Evolutionary conservation across 2,797 vertebrate species (phyloP).

Genomic region (Melanotaenia maccullochi): DNA sequence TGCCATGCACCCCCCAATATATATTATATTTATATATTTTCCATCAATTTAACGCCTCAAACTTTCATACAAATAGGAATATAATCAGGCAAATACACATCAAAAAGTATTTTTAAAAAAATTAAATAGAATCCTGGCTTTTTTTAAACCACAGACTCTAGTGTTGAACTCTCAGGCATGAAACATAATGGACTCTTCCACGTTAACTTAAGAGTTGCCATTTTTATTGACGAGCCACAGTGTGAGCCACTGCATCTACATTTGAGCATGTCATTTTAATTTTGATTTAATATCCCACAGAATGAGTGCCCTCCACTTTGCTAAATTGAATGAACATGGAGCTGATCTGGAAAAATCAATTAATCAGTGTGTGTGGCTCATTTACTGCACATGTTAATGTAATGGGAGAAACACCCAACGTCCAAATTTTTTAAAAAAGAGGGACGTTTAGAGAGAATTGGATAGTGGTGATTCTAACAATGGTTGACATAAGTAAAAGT

Average conservation of each 20-base stretch:
- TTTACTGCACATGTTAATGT: conserved; percentile 76
- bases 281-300: conserved; percentile 72
- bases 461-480: conserved; percentile 71
- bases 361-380: conserved; percentile 66
- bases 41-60: background rate
- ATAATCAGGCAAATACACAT: background rate
- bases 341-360: conserved; percentile 79
- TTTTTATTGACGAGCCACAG: conserved; percentile 58
- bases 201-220: conserved; percentile 50
- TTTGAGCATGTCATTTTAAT: conserved; percentile 74
- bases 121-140: conserved; percentile 7
- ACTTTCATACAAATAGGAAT: too few species aligned
- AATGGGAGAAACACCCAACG: conserved; percentile 56
- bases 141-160: conserved; percentile 19
- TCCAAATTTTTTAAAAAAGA: conserved; percentile 34
- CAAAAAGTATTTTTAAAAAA: background rate
- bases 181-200: conserved; percentile 52
- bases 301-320: conserved; percentile 48
- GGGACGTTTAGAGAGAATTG: conserved; percentile 69
- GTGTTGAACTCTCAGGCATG: conserved; percentile 36
- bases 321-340: conserved; percentile 71
- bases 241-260: conserved; percentile 52
- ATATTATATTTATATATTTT: too few species aligned
- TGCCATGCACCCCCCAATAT: background rate
- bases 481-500: conserved; percentile 71